phyloP scores from a whole-genome alignment of 1,140 invertebrate genomes.

The Saccostrea cuccullata region DNA sequence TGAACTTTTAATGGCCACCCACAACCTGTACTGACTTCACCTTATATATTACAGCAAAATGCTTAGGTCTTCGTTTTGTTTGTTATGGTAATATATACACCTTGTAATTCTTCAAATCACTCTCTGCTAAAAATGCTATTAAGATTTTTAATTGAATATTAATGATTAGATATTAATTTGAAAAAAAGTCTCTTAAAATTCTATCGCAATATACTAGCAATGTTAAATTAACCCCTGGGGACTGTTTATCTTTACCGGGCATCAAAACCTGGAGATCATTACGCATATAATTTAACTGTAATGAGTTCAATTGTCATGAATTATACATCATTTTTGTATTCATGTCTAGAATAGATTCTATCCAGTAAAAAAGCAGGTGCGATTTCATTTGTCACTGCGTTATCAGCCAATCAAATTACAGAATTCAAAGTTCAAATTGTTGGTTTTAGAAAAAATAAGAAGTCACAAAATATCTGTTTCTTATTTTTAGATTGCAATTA shows the following conservation, averaged over 20 bases:
- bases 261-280: not conserved
- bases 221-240: not conserved
- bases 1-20: not conserved
- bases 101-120: not conserved
- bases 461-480: not conserved
- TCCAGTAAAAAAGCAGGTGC: conserved; percentile 17
- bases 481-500: not conserved
- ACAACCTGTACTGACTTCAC: not conserved
- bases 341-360: not conserved
- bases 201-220: not conserved
- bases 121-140: not conserved
- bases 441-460: conserved; percentile 1
- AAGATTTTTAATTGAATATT: not conserved
- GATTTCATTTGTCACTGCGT: conserved; percentile 22
- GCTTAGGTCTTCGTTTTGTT: not conserved
- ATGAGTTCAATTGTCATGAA: conserved; percentile 13
- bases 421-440: not conserved
- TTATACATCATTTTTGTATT: conserved; percentile 12
- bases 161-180: not conserved
- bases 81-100: not conserved
- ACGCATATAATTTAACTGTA: not conserved
- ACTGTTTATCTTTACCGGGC: not conserved
- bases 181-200: not conserved
- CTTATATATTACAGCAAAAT: not conserved
- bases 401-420: conserved; percentile 1